phyloP scores from a whole-genome alignment of 1,140 invertebrate genomes.

The Campoletis sonorensis region DNA sequence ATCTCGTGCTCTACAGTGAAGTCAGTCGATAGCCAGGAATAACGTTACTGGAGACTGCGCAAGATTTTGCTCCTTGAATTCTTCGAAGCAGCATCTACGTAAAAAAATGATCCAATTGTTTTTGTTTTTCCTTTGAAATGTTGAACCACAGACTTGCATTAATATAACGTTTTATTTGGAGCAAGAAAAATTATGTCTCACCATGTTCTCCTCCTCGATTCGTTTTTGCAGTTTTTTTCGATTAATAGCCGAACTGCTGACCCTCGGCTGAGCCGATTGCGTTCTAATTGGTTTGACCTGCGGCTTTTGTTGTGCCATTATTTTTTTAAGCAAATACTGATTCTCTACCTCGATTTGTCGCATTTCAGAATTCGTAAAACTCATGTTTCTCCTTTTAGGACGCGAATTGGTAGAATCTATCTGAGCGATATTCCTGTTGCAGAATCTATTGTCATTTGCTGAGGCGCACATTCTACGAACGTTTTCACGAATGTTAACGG shows the following conservation, averaged over 20 bases:
- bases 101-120: slow-evolving; percentile 31
- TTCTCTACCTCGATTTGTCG: slow-evolving; percentile 75
- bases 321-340: slow-evolving; percentile 72
- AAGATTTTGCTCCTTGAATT: slow-evolving; percentile 65
- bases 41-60: slow-evolving; percentile 54
- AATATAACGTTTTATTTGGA: slow-evolving; percentile 44
- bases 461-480: slow-evolving; percentile 36
- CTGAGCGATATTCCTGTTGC: neutral
- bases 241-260: slow-evolving; percentile 69
- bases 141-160: too few relatives aligned
- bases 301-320: slow-evolving; percentile 68
- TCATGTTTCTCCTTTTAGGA: slow-evolving; percentile 70
- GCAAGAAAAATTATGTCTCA: slow-evolving; percentile 44
- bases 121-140: neutral
- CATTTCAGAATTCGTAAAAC: slow-evolving; percentile 73
- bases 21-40: slow-evolving; percentile 60
- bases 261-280: slow-evolving; percentile 38
- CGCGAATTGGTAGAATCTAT: neutral
- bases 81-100: slow-evolving; percentile 64
- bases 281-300: slow-evolving; percentile 51
- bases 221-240: slow-evolving; percentile 65
- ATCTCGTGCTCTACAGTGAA: slow-evolving; percentile 28
- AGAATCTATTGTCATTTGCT: slow-evolving; percentile 37
- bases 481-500: neutral
- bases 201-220: slow-evolving; percentile 70